These are phyloP conservation scores for Metacarcinus magister DNA, from an alignment of 2,888 invertebrate species.

Conservation along the genomic window DNA sequence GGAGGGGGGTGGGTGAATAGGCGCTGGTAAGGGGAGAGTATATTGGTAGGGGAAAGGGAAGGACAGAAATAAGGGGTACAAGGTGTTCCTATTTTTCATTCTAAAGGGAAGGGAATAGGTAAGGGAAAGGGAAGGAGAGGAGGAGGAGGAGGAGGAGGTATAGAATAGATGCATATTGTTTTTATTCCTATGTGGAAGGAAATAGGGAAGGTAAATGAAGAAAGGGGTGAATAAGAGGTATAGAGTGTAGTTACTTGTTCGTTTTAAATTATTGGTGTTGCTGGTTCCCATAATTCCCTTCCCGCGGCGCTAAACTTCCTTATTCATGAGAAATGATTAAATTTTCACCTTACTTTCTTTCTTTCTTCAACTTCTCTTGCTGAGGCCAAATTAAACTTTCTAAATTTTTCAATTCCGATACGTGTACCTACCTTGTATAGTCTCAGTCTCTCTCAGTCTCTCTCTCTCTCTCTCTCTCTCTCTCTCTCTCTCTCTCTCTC, in stretches of 20 bases:
- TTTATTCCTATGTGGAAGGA: too few relatives aligned
- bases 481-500: constrained; percentile 60
- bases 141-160: background rate
- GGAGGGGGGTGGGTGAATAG: too few relatives aligned
- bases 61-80: background rate
- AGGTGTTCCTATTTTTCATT: too few relatives aligned
- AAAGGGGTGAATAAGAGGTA: too few relatives aligned
- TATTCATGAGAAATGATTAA: background rate
- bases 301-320: background rate
- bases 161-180: background rate
- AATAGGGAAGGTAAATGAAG: too few relatives aligned
- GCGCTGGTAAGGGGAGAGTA: background rate
- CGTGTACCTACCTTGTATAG: background rate
- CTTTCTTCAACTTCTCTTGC: background rate
- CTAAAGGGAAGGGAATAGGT: background rate
- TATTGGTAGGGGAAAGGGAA: background rate
- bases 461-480: constrained; percentile 60
- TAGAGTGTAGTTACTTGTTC: too few relatives aligned
- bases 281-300: background rate
- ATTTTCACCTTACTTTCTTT: background rate
- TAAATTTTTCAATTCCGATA: background rate
- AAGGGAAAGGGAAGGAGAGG: background rate
- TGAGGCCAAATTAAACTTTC: background rate
- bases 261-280: background rate
- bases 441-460: background rate